A percentile compares a stretch with the other conserved stretches of the same genome.
These are phyloP conservation scores for Phymatocera aterrima DNA, from an alignment of 2,888 invertebrate genomes.

Conservation along the genomic window DNA sequence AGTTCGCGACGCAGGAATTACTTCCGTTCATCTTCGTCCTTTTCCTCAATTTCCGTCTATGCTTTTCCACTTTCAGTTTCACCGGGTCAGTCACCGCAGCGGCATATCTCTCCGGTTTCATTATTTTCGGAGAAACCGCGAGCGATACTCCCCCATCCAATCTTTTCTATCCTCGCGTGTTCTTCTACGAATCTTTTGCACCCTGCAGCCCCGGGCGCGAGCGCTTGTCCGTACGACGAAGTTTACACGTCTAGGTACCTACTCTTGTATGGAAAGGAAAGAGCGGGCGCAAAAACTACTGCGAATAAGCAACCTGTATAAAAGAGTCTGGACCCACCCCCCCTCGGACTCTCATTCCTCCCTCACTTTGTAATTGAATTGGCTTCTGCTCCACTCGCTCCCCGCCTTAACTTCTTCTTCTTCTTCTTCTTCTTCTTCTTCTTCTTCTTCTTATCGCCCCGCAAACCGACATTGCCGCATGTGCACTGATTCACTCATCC, in stretches of 20 bases:
- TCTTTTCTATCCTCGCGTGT: neutral
- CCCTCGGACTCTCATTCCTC: neutral
- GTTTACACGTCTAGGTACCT: neutral
- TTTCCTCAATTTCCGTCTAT: neutral
- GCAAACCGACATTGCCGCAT: neutral
- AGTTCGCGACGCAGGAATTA: too few species aligned
- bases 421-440: neutral
- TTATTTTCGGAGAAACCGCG: neutral
- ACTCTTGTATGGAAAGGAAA: neutral
- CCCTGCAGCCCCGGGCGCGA: conserved; percentile 8
- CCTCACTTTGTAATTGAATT: conserved; percentile 28
- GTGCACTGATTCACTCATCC: neutral
- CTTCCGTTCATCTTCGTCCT: too few species aligned
- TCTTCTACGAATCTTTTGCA: conserved; percentile 2
- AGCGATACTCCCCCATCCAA: neutral
- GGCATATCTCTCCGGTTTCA: neutral
- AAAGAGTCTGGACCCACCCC: conserved; percentile 20
- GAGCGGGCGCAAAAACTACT: neutral
- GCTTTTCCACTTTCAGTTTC: neutral
- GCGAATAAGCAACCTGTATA: conserved; percentile 27
- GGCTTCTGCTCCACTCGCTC: neutral
- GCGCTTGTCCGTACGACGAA: neutral
- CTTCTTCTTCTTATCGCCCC: neutral
- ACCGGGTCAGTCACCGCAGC: neutral
- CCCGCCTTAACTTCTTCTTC: neutral